Percentiles rank a stretch among this genome's conserved stretches.
Conservation (phyloP, 2,797 vertebrate species). For the Margarornis squamiger region DNA sequence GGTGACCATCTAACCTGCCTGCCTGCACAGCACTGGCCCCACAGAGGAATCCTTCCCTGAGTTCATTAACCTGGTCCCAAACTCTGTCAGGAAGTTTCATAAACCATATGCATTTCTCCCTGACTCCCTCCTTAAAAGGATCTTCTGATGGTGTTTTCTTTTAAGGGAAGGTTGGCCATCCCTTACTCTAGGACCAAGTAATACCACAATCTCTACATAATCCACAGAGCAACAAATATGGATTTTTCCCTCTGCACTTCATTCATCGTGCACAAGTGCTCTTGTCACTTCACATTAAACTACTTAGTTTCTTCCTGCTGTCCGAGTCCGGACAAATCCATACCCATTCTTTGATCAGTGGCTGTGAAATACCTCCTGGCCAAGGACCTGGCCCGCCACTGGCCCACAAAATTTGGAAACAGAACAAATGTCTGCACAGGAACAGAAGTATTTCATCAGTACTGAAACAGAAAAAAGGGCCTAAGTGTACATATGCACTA, state of each 20-base stretch:
- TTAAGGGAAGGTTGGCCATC: background rate
- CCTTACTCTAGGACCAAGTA: background rate
- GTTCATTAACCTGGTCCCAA: background rate
- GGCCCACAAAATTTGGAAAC: background rate
- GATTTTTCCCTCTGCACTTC: background rate
- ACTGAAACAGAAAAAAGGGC: background rate
- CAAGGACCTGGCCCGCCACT: background rate
- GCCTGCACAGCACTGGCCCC: background rate
- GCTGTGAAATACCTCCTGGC: background rate
- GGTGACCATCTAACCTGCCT: background rate
- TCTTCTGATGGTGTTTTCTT: background rate
- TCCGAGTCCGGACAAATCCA: fast-evolving
- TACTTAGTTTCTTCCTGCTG: background rate
- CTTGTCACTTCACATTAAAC: background rate
- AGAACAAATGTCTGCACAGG: background rate
- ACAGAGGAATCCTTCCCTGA: background rate
- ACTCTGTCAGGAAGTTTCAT: background rate
- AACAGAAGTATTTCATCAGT: background rate
- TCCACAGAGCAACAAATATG: background rate
- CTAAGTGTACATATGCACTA: fast-evolving
- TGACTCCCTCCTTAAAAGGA: background rate
- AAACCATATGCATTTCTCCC: background rate
- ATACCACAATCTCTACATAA: background rate
- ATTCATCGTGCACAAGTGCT: background rate
- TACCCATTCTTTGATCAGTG: background rate